Conservation (phyloP, 2,888 invertebrate genomes). For the Caradrina clavipalpis region DNA sequence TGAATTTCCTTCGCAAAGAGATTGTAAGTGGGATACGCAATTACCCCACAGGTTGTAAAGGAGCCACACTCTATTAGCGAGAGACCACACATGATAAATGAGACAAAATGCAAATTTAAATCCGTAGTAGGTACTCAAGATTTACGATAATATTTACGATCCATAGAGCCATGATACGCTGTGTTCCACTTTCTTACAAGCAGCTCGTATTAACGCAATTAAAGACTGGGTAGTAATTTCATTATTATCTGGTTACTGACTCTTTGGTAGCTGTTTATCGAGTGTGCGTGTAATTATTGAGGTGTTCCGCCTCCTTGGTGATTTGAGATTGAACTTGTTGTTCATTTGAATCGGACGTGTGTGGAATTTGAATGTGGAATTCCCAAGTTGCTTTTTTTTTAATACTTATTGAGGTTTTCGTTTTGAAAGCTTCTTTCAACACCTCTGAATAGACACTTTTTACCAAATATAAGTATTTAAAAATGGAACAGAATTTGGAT, state of each 20-base stretch:
- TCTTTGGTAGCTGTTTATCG: conserved; percentile 62
- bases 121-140: conserved; percentile 8
- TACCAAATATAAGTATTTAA: too few species aligned
- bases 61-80: not conserved
- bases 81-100: conserved; percentile 17
- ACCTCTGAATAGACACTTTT: too few species aligned
- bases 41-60: not conserved
- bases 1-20: too few species aligned
- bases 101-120: conserved; percentile 3
- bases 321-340: conserved; percentile 5
- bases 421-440: too few species aligned
- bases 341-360: conserved; percentile 35
- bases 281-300: conserved; percentile 34
- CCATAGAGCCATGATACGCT: not conserved
- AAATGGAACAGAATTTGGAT: too few species aligned
- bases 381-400: not conserved
- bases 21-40: too few species aligned
- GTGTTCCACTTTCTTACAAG: conserved; percentile 48
- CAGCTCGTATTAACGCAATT: conserved; percentile 57
- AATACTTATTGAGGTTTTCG: too few species aligned
- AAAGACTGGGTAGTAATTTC: conserved; percentile 69
- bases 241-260: conserved; percentile 69
- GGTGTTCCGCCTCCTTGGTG: conserved; percentile 15
- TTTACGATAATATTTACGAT: conserved; percentile 34
- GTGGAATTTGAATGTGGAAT: conserved; percentile 24